These are phyloP conservation scores for Etheostoma cragini DNA, from an alignment of 2,113 vertebrate species.

Conservation along the genomic window DNA sequence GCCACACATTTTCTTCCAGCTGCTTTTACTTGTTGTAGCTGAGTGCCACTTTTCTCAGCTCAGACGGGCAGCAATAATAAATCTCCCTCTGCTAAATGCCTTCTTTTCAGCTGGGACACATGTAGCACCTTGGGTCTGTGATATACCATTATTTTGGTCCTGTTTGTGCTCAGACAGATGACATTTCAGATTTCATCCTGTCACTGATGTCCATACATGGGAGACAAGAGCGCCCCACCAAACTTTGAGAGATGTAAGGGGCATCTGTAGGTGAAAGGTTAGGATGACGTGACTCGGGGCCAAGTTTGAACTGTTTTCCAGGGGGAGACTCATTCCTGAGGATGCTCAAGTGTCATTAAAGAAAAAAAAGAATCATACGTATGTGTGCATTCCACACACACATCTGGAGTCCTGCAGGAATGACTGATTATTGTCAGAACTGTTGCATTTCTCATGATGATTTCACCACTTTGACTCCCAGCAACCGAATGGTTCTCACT, in stretches of 20 bases:
- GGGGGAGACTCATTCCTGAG: constrained; percentile 42
- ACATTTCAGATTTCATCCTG: constrained; percentile 39
- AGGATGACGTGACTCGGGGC: constrained; percentile 46
- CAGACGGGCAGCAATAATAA: constrained; percentile 40
- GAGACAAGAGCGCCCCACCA: constrained; percentile 14
- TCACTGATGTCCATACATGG: constrained; percentile 12
- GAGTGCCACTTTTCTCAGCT: constrained; percentile 75
- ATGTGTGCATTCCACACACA: constrained; percentile 65
- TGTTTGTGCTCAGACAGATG: constrained; percentile 29
- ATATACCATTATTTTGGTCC: constrained; percentile 48
- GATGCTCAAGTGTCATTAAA: constrained; percentile 9
- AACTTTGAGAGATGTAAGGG: constrained; percentile 26
- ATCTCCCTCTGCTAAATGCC: constrained; percentile 53
- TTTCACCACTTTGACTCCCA: constrained; percentile 62
- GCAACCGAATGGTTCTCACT: constrained; percentile 34
- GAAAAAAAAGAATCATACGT: constrained; percentile 14
- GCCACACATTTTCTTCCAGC: constrained; percentile 68
- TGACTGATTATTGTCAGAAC: constrained; percentile 26
- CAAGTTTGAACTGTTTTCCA: constrained; percentile 30
- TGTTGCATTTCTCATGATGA: constrained; percentile 46
- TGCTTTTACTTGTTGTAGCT: constrained; percentile 70
- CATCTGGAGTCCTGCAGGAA: constrained; percentile 67
- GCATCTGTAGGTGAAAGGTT: constrained; percentile 60
- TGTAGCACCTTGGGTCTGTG: constrained; percentile 39
- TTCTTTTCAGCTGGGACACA: constrained; percentile 52